Conservation (phyloP, 1,140 invertebrate species). For the Calliopsis andreniformis region DNA sequence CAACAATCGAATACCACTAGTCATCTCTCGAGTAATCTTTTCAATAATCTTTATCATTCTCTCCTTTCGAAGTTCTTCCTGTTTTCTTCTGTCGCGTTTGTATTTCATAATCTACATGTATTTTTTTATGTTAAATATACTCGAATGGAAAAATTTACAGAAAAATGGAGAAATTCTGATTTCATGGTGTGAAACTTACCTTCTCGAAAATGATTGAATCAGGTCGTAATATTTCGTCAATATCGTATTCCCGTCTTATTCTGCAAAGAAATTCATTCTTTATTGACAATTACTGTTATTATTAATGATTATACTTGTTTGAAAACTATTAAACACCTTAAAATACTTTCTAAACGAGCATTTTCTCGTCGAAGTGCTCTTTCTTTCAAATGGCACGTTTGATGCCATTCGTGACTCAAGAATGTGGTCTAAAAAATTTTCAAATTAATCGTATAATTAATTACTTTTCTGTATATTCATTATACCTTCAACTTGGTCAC, state of each 20-base stretch:
- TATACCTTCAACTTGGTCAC: constrained; percentile 15
- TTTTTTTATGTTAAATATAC: neutral
- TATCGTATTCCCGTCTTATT: neutral
- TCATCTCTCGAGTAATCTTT: constrained; percentile 25
- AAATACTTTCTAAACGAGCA: neutral
- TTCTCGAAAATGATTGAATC: constrained; percentile 15
- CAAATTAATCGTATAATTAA: neutral
- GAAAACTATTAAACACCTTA: neutral
- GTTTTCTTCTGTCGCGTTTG: neutral
- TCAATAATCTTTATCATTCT: constrained; percentile 5
- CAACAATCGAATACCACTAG: neutral
- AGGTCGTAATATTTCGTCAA: neutral
- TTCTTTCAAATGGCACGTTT: constrained; percentile 14
- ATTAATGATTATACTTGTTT: neutral
- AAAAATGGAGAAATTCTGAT: neutral
- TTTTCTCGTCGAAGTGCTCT: neutral
- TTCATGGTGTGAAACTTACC: neutral
- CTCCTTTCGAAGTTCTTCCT: neutral
- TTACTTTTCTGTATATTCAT: neutral
- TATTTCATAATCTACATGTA: constrained; percentile 7
- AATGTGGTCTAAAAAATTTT: neutral
- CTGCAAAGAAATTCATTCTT: neutral
- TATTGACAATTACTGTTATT: neutral
- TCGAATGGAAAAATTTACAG: too few species aligned
- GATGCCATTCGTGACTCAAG: neutral